Evolutionary conservation across 2,888 invertebrate species (phyloP).

Genomic region (Tolmerus cingulatus): DNA sequence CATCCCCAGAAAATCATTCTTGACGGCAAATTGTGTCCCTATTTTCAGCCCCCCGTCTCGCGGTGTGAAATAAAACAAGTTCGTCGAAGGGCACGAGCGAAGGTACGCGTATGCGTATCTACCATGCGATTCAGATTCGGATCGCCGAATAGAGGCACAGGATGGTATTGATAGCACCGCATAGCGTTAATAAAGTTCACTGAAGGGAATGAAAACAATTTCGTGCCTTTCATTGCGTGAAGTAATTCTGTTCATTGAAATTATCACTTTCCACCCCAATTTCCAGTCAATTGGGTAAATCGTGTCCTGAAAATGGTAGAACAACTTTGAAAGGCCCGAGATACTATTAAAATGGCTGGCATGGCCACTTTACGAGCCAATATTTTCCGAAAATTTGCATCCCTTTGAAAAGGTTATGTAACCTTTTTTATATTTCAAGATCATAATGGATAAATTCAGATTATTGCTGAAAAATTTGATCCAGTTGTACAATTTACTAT

Average conservation of each 20-base stretch:
- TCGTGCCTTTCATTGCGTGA: neutral
- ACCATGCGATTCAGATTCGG: neutral
- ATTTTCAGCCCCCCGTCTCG: neutral
- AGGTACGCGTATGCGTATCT: neutral
- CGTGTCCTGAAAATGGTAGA: neutral
- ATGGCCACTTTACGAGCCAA: neutral
- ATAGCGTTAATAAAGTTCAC: slow-evolving; percentile 8
- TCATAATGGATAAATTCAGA: neutral
- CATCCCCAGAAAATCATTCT: neutral
- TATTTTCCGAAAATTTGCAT: neutral
- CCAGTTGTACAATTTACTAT: neutral
- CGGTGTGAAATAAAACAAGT: neutral
- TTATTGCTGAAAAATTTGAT: neutral
- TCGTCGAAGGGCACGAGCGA: neutral
- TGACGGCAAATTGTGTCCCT: neutral
- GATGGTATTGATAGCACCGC: slow-evolving; percentile 31
- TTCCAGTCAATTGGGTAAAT: slow-evolving; percentile 32
- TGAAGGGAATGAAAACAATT: neutral
- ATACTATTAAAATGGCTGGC: neutral
- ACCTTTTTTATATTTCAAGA: neutral
- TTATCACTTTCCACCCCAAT: slow-evolving; percentile 1
- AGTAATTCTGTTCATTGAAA: slow-evolving; percentile 10
- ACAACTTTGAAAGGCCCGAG: neutral
- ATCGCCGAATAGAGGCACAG: slow-evolving; percentile 13
- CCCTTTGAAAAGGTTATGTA: neutral